Evolutionary conservation across 2,888 invertebrate species (phyloP), one percentile per base, ranked within the genome.

Genomic region (Tetragonula carbonaria): DNA sequence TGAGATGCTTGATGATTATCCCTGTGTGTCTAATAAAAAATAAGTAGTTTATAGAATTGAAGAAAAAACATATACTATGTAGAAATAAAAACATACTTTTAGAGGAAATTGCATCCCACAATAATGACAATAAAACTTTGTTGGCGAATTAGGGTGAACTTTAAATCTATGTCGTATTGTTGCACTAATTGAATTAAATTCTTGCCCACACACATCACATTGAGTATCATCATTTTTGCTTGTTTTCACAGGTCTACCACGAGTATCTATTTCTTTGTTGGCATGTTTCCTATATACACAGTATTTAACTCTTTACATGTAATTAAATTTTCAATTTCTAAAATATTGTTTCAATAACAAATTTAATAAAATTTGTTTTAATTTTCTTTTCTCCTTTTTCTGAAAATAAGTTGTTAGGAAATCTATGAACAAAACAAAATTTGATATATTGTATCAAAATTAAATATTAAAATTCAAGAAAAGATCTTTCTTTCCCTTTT

Each of bases 81-180:
- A 28, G 57, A 33, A 33, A 78, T 33, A 38, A 23, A 28, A 74
- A 85, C 57, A 93, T 94, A 96, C 96, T 95, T 96, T 96, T 92
- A 97, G 95, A 16, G 96, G 96, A 92, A 97, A 97, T 76, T 96
- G 96, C 95, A 96, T 96, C 14, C 97, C 97, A 92, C 97, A 97
- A 95, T 96, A 96, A 50, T 96, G 95, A 85, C 97, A 97, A 93
- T 96, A 96, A 93, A 96, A 95, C 92, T 96, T 96, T 38, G 95
- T 95, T 68, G 95, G 95, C 91, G 96, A 96, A 84, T 96, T 95
- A 2, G 96, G 96, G 95, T 97, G 97, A 86, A 96, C 95, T 91
- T 96, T 96, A 92, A 96, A 96, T 93, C 96, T 96, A 94, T 97
- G 97, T 90, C 96, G 96, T 89, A 97, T 96, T 6, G 96, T 96